Conservation (phyloP, 2,888 invertebrate genomes). For the Tyria jacobaeae region DNA sequence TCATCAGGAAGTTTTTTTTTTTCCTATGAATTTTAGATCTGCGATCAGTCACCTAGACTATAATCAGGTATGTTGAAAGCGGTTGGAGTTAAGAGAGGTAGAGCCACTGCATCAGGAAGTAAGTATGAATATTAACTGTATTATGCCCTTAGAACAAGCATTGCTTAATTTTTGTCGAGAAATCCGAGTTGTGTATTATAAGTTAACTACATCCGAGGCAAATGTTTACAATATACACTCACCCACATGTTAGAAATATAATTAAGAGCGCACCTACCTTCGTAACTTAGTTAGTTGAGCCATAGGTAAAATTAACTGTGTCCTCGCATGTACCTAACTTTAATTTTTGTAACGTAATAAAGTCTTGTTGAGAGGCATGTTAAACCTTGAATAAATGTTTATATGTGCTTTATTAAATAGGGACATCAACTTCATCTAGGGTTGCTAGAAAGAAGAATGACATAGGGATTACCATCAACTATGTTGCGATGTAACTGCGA, state of each 20-base stretch:
- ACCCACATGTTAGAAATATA: conserved; percentile 19
- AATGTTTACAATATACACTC: conserved; percentile 9
- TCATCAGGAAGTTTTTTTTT: too few relatives aligned
- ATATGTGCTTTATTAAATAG: not conserved
- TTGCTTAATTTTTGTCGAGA: too few relatives aligned
- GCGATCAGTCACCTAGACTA: too few relatives aligned
- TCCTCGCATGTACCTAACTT: not conserved
- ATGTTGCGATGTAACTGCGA: not conserved
- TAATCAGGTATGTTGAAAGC: too few relatives aligned
- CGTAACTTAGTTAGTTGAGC: conserved; percentile 18
- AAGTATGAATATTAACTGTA: too few relatives aligned
- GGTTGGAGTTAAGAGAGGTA: too few relatives aligned
- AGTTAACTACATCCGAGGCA: conserved; percentile 1
- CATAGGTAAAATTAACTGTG: conserved; percentile 10
- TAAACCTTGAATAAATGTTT: not conserved
- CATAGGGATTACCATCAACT: not conserved
- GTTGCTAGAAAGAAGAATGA: not conserved
- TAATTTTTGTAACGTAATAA: conserved; percentile 1
- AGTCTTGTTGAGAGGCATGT: not conserved
- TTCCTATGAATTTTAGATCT: too few relatives aligned
- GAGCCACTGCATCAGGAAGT: too few relatives aligned
- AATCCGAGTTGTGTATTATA: not conserved
- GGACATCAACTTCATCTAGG: not conserved
- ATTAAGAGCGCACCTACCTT: conserved; percentile 12
- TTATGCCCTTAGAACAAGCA: too few relatives aligned